Evolutionary conservation across 2,113 vertebrate species (phyloP).

Genomic region (Galbula dea): DNA sequence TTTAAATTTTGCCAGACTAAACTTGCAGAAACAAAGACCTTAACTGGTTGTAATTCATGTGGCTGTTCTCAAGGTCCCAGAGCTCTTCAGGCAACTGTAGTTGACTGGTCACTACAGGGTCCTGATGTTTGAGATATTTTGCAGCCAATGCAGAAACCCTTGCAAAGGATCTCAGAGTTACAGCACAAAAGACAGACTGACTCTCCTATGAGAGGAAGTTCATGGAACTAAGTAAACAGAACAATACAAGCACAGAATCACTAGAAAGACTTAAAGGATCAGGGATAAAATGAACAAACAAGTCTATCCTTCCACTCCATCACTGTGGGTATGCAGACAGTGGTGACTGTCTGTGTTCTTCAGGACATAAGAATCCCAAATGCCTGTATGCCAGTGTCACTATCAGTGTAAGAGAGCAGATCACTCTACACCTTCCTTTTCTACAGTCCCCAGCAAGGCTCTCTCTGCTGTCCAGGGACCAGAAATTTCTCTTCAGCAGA

Average conservation of each 20-base stretch:
- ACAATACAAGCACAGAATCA: background rate
- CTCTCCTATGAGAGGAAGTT: background rate
- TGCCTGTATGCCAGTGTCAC: background rate
- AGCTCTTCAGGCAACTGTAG: background rate
- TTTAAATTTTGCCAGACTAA: background rate
- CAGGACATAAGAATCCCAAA: background rate
- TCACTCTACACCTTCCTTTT: background rate
- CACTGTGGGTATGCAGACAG: fast-evolving
- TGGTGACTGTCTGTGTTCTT: background rate
- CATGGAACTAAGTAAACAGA: conserved; percentile 23
- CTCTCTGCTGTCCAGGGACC: background rate
- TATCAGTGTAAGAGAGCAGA: background rate
- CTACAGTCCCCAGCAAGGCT: background rate
- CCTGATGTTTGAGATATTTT: background rate
- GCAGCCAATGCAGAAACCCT: background rate
- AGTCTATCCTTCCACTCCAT: background rate
- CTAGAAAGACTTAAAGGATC: background rate
- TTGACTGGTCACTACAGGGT: background rate
- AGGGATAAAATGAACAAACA: background rate
- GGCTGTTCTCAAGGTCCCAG: background rate
- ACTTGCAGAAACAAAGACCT: background rate
- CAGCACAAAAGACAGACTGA: background rate
- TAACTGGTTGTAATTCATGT: background rate
- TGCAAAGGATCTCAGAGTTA: background rate
- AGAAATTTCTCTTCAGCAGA: background rate